Percentiles rank a stretch among this genome's conserved stretches.
These are phyloP conservation scores for Linurgus olivaceus DNA, from an alignment of 2,797 vertebrate species.

Conservation along the genomic window DNA sequence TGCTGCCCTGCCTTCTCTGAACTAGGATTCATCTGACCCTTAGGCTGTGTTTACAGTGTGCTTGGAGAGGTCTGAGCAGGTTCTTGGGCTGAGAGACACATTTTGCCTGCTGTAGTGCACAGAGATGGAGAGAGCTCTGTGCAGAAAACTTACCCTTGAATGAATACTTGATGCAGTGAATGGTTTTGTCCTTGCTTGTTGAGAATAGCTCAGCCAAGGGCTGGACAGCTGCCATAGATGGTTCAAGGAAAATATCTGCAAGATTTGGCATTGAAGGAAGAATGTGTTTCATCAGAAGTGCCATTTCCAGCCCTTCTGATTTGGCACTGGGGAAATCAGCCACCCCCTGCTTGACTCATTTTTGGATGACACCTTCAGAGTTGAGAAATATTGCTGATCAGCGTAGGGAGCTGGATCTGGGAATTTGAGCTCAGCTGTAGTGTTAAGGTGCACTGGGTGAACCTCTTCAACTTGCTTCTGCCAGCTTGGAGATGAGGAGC, in stretches of 20 bases:
- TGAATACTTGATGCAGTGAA: background rate
- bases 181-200: background rate
- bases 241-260: conserved; percentile 18
- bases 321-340: conserved; percentile 52
- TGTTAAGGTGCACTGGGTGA: background rate
- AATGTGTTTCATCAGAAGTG: conserved; percentile 15
- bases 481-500: background rate
- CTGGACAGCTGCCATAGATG: background rate
- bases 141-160: background rate
- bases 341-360: conserved; percentile 46
- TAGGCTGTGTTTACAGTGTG: background rate
- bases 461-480: background rate
- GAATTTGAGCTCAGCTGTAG: background rate
- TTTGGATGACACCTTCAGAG: conserved; percentile 53
- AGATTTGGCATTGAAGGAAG: conserved; percentile 20
- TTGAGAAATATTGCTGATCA: conserved; percentile 23
- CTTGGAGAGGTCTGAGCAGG: background rate
- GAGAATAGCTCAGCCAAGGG: background rate
- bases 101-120: background rate
- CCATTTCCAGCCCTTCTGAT: conserved; percentile 36
- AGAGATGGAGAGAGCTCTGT: background rate
- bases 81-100: background rate
- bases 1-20: background rate
- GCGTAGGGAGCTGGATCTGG: background rate
- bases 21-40: background rate